Evolutionary conservation across 2,797 vertebrate genomes (phyloP), one percentile per base, ranked within the genome.

Genomic region (Chaetodon trifasciatus): DNA sequence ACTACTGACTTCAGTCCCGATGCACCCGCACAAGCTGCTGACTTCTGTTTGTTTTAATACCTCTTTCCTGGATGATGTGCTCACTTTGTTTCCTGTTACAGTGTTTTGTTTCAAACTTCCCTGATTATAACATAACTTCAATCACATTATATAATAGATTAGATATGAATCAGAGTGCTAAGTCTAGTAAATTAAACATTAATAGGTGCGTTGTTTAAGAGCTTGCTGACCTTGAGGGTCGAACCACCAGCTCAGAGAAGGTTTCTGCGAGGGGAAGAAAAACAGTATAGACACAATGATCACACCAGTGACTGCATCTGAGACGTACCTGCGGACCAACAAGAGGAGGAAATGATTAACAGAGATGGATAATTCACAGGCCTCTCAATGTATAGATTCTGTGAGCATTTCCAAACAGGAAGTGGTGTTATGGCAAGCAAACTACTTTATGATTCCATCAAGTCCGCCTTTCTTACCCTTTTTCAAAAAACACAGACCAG

Each of bases 181-280:
- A 28, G 23, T 50, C 7, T 4, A n/a, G 17, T 35, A 2, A 63
- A 73, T 24, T 6, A 13, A 40, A 42, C 1, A 1, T 58, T 53
- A 63, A 47, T 13, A 16, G 9, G 15, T 13, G 9, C 28, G 9
- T 35, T 32, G n/a, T 49, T 44, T 21, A 5, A 49, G 52, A 49
- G 57, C 40, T 63, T 21, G 86, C 95, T 94, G 91, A 99, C 98
- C 97, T 95, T 96, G 95, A 40, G 96, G 85, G 88, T 98, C 96
- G 61, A 96, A 95, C 98, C 98, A 99, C 98, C 98, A 99, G 85
- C 87, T 95, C 68, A 98, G 81, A 66, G 97, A 98, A 1, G 98
- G 98, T 83, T 95, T 97, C 92, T 98, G 95, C 0, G 98, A 98
- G 0, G 98, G 98, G 90, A 99, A 99, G 96, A 99, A 98, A 94